A percentile compares a stretch with the other conserved stretches of the same genome.
These are phyloP conservation scores for Koerneria pararmatus DNA, from an alignment of 2,888 invertebrate genomes.

Conservation along the genomic window DNA sequence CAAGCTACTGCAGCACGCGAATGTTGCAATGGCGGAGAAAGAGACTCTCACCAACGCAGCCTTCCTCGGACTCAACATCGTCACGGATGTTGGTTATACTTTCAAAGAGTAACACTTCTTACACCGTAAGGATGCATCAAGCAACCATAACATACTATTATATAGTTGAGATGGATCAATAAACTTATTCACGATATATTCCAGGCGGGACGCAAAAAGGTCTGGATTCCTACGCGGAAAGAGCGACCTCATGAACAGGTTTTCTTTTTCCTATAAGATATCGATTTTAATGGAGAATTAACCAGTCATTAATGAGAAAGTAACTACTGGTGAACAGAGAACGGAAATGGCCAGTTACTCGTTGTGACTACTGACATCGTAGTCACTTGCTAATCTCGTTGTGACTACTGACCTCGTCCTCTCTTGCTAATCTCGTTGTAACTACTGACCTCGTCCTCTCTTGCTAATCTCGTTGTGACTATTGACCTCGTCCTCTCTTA, in stretches of 20 bases:
- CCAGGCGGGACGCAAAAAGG: constrained; percentile 54
- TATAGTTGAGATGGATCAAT: not conserved
- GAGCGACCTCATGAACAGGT: constrained; percentile 94
- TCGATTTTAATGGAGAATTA: not conserved
- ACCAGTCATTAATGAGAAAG: not conserved
- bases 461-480: no score
- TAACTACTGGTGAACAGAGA: not conserved
- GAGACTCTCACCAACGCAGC: constrained; percentile 91
- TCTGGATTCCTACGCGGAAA: constrained; percentile 81
- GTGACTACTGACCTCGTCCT: not conserved
- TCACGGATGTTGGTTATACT: constrained; percentile 77
- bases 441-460: not conserved
- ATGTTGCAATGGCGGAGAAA: constrained; percentile 86
- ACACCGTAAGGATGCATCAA: not conserved
- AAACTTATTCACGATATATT: constrained; percentile 22
- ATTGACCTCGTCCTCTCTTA: no score
- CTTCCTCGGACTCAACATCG: constrained; percentile 86
- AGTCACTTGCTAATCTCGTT: not conserved
- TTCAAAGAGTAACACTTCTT: not conserved
- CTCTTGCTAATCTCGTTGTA: not conserved
- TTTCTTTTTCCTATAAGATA: not conserved
- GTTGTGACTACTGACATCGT: not conserved
- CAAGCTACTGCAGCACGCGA: constrained; percentile 94
- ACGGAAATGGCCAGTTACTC: not conserved
- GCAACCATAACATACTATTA: not conserved